Base-by-base conservation (phyloP, 1,140 invertebrate genomes). In the Semibalanus balanoides region DNA sequence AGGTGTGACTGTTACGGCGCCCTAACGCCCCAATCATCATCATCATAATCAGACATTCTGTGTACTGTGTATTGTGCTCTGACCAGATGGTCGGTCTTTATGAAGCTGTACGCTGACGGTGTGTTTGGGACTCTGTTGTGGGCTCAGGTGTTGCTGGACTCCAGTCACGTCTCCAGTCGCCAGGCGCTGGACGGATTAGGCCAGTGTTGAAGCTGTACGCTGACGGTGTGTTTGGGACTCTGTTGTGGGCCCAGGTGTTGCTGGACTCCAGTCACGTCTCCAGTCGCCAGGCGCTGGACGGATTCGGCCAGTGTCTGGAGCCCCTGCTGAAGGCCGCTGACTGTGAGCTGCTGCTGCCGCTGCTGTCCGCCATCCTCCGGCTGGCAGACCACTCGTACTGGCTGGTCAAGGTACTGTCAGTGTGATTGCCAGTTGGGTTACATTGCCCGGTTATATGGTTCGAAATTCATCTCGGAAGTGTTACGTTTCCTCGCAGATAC, bases 361-460 rank as follows among this genome's bases (percentile, higher is more conserved):
- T 91, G n/a, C 82, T 95, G 31, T 85, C 89, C 73, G 82, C 85
- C 71, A 83, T 95, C 11, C 86, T 90, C 11, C 81, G 83, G 30
- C 84, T 93, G 0, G 87, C 88, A 72, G 85, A 87, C 70, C 93
- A 94, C 84, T 87, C 89, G 0, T 96, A 96, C 84, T 96, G 93
- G 91, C 85, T 96, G 25, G 90, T 94, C 30, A 93, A 93, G 86
- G 90, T 94, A 77, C 87, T 79, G 86, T 84, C 84, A 29, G 51
- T 19, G 14, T 40, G 35, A 7, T 17, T 40, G 35, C 5, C 35
- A 40, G 35, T 40, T n/a, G n/a, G n/a, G n/a, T n/a, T n/a, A n/a
- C n/a, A n/a, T n/a, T n/a, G n/a, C n/a, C n/a, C n/a, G n/a, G n/a
- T n/a, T n/a, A n/a, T n/a, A n/a, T n/a, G n/a, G n/a, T n/a, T n/a